Conservation (phyloP, 2,113 vertebrate genomes). For the Rhabdomys dilectus region DNA sequence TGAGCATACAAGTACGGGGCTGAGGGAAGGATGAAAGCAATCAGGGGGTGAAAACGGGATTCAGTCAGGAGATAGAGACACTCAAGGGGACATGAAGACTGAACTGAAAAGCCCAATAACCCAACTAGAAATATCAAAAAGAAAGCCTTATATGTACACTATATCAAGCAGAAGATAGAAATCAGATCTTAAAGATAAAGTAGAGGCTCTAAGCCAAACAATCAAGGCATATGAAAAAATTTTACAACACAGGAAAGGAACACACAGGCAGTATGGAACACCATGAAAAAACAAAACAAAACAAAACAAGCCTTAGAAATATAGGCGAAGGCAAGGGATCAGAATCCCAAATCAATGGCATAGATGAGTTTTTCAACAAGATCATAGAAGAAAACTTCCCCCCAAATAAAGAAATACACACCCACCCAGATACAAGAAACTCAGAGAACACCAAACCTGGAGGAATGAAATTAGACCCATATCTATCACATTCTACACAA, state of each 20-base stretch:
- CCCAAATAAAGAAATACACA: not conserved
- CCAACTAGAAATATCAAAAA: not conserved
- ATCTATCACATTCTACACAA: not conserved
- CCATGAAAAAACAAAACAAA: not conserved
- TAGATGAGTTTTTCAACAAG: not conserved
- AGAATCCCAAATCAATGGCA: not conserved
- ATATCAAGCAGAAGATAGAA: too few species aligned
- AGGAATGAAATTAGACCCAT: not conserved
- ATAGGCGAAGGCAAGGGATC: not conserved
- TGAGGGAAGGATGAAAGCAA: not conserved
- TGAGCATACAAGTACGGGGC: not conserved
- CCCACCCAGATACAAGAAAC: not conserved
- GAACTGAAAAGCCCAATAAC: not conserved
- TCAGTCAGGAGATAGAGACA: not conserved
- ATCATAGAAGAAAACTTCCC: not conserved
- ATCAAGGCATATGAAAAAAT: not conserved
- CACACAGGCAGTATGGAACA: not conserved
- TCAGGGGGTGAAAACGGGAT: not conserved
- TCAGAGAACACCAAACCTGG: not conserved
- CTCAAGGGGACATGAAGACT: not conserved
- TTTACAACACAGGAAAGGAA: not conserved
- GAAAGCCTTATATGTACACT: too few species aligned
- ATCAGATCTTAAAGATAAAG: too few species aligned
- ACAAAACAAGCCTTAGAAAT: not conserved
- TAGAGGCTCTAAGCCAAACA: not conserved